Conservation (phyloP, 2,888 invertebrate genomes). For the Euzophera pinguis region DNA sequence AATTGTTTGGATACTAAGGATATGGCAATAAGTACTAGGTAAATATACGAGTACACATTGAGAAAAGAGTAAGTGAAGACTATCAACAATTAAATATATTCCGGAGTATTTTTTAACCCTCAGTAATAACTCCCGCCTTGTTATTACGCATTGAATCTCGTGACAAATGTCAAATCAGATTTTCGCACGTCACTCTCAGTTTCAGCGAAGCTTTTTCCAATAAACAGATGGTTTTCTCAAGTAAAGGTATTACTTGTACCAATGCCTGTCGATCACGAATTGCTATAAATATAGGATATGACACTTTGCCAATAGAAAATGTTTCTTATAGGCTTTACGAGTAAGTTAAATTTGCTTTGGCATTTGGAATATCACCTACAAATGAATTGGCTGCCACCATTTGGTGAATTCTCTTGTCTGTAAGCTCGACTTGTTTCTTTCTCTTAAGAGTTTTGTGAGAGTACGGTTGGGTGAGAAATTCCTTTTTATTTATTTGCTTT, state of each 20-base stretch:
- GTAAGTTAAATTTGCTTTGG: conserved; percentile 6
- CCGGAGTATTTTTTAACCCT: too few relatives aligned
- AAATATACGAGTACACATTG: too few relatives aligned
- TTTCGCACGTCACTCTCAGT: conserved; percentile 8
- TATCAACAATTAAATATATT: too few relatives aligned
- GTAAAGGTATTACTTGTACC: conserved; percentile 17
- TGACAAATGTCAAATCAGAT: background rate
- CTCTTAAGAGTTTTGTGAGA: conserved; percentile 10
- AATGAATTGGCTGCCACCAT: conserved; percentile 23
- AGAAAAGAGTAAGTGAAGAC: too few relatives aligned
- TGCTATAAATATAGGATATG: conserved; percentile 17
- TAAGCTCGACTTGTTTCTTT: conserved; percentile 8
- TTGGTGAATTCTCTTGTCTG: conserved; percentile 20
- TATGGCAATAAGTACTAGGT: too few relatives aligned
- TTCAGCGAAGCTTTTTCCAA: conserved; percentile 9
- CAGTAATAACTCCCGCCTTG: background rate
- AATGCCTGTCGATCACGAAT: conserved; percentile 17
- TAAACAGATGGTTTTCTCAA: conserved; percentile 16
- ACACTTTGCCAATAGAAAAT: conserved; percentile 2
- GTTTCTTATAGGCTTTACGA: background rate
- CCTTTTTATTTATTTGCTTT: conserved; percentile 1
- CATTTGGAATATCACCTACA: conserved; percentile 12
- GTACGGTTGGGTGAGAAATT: conserved; percentile 1
- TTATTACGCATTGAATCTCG: background rate
- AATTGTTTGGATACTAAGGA: too few relatives aligned